Conservation (phyloP, 2,113 vertebrate species). For the Serinus canaria region DNA sequence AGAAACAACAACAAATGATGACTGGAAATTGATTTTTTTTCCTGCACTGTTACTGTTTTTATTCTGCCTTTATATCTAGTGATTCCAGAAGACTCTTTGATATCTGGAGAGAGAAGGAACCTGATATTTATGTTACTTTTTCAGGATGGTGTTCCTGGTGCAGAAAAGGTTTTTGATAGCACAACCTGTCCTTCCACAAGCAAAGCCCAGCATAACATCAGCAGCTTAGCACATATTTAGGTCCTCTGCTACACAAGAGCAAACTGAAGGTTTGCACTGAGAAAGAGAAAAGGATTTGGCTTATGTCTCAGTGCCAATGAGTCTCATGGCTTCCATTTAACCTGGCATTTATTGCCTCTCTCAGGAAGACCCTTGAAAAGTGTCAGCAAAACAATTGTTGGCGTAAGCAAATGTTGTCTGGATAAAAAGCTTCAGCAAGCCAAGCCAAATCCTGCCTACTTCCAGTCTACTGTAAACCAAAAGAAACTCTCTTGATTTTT, state of each 20-base stretch:
- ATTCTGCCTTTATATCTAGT: neutral
- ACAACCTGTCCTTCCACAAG: neutral
- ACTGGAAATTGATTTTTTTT: neutral
- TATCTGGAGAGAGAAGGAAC: neutral
- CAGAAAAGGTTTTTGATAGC: neutral
- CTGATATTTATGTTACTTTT: neutral
- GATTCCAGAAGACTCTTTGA: neutral
- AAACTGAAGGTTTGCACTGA: neutral
- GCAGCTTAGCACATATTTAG: neutral
- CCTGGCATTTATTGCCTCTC: neutral
- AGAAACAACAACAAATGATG: neutral
- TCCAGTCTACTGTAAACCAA: neutral
- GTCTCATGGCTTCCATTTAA: neutral
- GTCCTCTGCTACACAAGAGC: neutral
- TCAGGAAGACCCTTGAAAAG: neutral
- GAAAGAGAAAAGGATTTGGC: neutral
- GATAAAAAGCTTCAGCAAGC: neutral
- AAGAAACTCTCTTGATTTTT: neutral
- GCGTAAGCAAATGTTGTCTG: neutral
- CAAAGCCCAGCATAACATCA: rapidly evolving
- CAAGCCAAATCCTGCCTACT: neutral
- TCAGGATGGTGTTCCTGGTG: neutral
- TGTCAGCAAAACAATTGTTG: neutral
- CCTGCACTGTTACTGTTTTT: neutral
- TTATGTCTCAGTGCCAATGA: neutral